These are phyloP conservation scores for Epizoanthus fatuus DNA, from an alignment of 92 coral and sea anemone genomes.

Conservation along the genomic window DNA sequence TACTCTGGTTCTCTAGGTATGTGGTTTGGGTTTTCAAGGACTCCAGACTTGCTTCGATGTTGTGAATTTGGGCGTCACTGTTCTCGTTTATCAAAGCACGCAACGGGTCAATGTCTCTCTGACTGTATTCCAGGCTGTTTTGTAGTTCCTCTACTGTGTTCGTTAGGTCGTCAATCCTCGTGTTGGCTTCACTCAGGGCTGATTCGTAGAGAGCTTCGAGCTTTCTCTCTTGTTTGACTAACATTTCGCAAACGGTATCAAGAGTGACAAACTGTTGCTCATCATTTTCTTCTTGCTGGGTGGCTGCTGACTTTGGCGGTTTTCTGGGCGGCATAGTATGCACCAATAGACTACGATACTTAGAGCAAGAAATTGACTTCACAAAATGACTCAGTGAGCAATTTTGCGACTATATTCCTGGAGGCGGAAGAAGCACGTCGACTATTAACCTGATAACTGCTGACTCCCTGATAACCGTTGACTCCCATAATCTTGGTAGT, in stretches of 20 bases:
- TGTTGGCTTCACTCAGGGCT: not conserved
- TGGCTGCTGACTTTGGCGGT: not conserved
- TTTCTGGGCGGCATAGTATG: not conserved
- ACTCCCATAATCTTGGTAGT: too few species aligned
- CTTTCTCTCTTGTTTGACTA: not conserved
- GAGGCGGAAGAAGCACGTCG: not conserved
- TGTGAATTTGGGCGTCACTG: not conserved
- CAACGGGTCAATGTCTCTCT: not conserved
- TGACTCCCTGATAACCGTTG: too few species aligned
- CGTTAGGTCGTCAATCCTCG: not conserved
- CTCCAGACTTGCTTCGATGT: not conserved
- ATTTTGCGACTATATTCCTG: not conserved
- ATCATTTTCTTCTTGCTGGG: not conserved
- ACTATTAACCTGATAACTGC: not conserved
- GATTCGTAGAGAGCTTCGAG: not conserved
- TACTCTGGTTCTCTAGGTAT: not conserved
- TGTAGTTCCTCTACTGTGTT: not conserved
- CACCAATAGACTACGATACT: not conserved
- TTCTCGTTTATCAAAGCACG: not conserved
- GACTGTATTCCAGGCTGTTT: not conserved
- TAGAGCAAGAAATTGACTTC: not conserved
- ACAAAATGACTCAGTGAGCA: not conserved
- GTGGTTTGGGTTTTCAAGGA: not conserved
- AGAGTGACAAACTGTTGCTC: conserved; percentile 8
- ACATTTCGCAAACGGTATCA: not conserved